Conservation (phyloP, 2,113 vertebrate genomes). For the human (Homo sapiens) region DNA sequence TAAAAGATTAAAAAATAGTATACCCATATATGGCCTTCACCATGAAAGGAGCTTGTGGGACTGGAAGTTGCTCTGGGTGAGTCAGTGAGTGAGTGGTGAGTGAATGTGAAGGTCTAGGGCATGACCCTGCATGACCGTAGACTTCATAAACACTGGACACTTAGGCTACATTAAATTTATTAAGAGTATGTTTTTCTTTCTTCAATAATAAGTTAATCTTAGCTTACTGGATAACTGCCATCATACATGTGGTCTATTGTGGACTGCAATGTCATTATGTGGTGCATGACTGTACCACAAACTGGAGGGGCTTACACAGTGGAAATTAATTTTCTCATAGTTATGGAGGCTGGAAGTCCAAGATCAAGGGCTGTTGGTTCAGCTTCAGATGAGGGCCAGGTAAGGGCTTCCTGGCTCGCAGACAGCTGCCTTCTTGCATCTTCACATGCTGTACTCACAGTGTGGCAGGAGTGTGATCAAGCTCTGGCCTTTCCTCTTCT, state of each 20-base stretch:
- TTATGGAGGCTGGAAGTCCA: neutral
- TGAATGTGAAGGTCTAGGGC: neutral
- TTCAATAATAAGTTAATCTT: neutral
- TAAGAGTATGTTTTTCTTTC: neutral
- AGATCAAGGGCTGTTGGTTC: neutral
- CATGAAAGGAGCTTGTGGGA: neutral
- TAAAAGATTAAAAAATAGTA: neutral
- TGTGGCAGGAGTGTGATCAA: neutral
- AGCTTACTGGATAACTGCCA: neutral
- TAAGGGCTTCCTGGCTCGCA: too few relatives aligned
- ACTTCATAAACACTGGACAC: neutral
- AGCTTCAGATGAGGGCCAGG: neutral
- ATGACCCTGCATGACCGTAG: rapidly evolving
- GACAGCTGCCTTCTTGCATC: neutral
- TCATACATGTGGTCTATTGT: neutral
- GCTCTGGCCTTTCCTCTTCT: neutral
- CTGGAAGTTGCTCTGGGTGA: neutral
- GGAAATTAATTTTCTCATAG: neutral
- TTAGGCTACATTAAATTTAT: neutral
- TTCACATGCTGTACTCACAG: neutral
- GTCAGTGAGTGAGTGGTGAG: neutral
- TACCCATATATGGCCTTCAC: neutral
- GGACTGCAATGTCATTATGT: neutral
- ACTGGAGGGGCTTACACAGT: neutral
- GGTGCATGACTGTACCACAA: neutral